Percentiles rank a stretch among this genome's conserved stretches.
phyloP scores from a whole-genome alignment of 2,113 vertebrate genomes.

The Clarias macrocephalus region DNA sequence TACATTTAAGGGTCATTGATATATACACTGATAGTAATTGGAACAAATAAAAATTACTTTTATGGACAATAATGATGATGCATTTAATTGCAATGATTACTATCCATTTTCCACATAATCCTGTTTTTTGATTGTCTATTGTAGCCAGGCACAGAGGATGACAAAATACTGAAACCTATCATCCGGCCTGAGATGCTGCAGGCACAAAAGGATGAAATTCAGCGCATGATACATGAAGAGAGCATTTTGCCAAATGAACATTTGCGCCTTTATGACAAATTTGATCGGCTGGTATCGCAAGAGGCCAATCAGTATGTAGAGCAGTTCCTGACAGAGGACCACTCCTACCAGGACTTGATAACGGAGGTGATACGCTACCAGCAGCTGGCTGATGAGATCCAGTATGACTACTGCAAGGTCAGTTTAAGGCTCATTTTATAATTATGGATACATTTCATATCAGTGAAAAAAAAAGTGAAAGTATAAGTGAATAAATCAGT shows the following conservation, averaged over 20 bases:
- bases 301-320: conserved; percentile 78
- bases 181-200: conserved; percentile 78
- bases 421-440: not conserved
- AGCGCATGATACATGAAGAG: conserved; percentile 70
- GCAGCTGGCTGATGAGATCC: conserved; percentile 79
- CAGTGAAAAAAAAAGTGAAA: too few relatives aligned
- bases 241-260: conserved; percentile 73
- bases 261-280: conserved; percentile 80
- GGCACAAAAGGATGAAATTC: conserved; percentile 72
- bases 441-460: too few relatives aligned
- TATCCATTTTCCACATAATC: not conserved
- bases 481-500: too few relatives aligned
- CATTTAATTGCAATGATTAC: not conserved
- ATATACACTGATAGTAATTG: not conserved
- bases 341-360: conserved; percentile 77
- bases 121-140: not conserved
- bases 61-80: not conserved
- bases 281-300: conserved; percentile 73
- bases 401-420: conserved; percentile 77
- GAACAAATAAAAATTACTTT: not conserved
- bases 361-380: conserved; percentile 77
- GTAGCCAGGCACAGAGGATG: conserved; percentile 66
- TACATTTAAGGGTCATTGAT: not conserved
- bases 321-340: conserved; percentile 75
- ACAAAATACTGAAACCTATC: conserved; percentile 73